Base-by-base conservation (phyloP, 2,888 invertebrate genomes). In the Balanococcus diminutus region DNA sequence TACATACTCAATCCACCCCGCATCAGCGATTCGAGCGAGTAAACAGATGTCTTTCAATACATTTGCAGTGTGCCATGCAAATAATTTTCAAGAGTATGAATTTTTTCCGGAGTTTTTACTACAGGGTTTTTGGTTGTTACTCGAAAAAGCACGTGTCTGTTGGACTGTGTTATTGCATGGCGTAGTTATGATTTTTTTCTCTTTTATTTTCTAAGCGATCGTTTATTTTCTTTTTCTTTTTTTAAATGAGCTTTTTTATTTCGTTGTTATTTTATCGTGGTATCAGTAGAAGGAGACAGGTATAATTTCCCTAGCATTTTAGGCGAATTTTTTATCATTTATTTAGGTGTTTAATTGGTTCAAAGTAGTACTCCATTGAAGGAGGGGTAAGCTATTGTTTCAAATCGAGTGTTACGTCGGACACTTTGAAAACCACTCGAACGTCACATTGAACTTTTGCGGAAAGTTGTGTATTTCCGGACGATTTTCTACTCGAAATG, bases 21-120 rank as follows among this genome's bases (percentile, higher is more conserved):
- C 28, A 28, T 67, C 25, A 14, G 25, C 28, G 67, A 36, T 11
- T 19, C 36, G 36, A 19, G 36, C 36, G 72, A 36, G 32, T 32
- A 32, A 32, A 36, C 67, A 67, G 67, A 36, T 79, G 75, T 79
- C 75, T 79, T 79, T 79, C 75, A 79, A 79, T 79, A 36, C 28
- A 79, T n/a, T 36, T 79, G 25, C 28, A 36, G 28, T 5, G 75
- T 79, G 75, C 75, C 75, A 79, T 79, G 75, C 75, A 79, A 79
- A 31, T 16, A 16, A 67, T 14, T 28, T 28, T 67, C 28, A 56
- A 19, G 56, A 56, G 56, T 56, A 56, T 56, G 67, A 67, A n/a
- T n/a, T 67, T 67, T 11, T 16, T 67, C 16, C 16, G 25, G 28
- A 28, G 67, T 67, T 67, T 61, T 56, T 22, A 56, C 8, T 56